Conservation (phyloP, 2,888 invertebrate species). For the Ctena decussata region DNA sequence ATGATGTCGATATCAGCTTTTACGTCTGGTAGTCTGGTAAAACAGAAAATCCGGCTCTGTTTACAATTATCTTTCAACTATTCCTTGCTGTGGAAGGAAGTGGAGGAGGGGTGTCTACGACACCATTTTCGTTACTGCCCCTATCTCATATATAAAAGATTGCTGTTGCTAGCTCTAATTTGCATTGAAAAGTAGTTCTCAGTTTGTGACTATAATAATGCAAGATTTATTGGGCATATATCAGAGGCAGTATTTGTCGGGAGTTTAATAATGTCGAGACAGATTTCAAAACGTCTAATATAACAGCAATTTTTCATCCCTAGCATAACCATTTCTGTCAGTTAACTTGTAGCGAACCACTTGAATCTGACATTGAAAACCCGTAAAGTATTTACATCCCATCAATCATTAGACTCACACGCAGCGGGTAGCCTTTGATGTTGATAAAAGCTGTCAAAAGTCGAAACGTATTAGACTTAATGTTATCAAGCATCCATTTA, state of each 20-base stretch:
- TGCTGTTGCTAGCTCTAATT: too few species aligned
- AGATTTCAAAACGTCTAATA: constrained; percentile 68
- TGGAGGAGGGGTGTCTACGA: too few species aligned
- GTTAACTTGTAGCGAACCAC: constrained; percentile 66
- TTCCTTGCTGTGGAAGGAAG: too few species aligned
- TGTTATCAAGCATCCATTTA: constrained; percentile 68
- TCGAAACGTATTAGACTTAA: constrained; percentile 69
- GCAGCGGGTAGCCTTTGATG: constrained; percentile 61
- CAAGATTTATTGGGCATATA: constrained; percentile 62
- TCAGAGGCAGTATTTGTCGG: constrained; percentile 13
- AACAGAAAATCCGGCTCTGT: too few species aligned
- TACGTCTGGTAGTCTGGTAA: too few species aligned
- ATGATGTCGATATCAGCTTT: too few species aligned
- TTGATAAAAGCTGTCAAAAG: constrained; percentile 73
- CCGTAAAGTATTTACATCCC: constrained; percentile 67
- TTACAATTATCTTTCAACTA: too few species aligned
- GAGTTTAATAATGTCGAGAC: constrained; percentile 69
- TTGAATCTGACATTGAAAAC: constrained; percentile 68
- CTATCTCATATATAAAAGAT: too few species aligned
- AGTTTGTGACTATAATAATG: constrained; percentile 63
- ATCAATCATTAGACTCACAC: constrained; percentile 64
- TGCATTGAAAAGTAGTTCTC: constrained; percentile 60
- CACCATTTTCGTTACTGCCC: too few species aligned
- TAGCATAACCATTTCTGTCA: constrained; percentile 60
- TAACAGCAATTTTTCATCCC: constrained; percentile 69